Evolutionary conservation across 1,140 invertebrate species (phyloP).

Genomic region (Philopotamus ludificatus): DNA sequence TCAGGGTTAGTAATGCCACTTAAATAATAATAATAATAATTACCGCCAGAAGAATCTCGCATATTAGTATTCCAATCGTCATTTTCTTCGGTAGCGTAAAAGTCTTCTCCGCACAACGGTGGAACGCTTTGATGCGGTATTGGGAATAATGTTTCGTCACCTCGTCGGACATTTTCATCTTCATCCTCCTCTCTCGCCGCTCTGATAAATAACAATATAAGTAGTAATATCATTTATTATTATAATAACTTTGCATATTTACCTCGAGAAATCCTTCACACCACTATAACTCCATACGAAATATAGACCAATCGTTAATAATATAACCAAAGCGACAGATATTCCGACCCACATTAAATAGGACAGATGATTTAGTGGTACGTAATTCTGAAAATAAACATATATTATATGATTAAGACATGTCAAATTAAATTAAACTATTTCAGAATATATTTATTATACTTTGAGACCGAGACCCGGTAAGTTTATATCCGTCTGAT

Average conservation of each 20-base stretch:
- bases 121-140: conserved; percentile 32
- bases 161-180: conserved; percentile 27
- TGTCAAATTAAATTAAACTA: background rate
- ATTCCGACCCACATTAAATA: conserved; percentile 31
- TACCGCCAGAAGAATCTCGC: background rate
- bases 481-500: background rate
- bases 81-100: conserved; percentile 20
- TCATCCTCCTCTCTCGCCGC: no score
- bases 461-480: background rate
- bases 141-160: conserved; percentile 29
- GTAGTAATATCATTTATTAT: no score
- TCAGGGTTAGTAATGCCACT: background rate
- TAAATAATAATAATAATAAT: background rate
- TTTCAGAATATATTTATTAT: background rate
- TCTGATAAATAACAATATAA: no score
- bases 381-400: conserved; percentile 27
- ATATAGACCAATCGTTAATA: conserved; percentile 21
- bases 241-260: no score
- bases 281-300: conserved; percentile 16
- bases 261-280: conserved; percentile 28
- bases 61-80: conserved; percentile 10
- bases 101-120: conserved; percentile 22
- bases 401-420: background rate
- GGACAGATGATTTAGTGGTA: conserved; percentile 9
- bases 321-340: conserved; percentile 15